Conservation (phyloP, 2,113 vertebrate species). For the Chloebia gouldiae region DNA sequence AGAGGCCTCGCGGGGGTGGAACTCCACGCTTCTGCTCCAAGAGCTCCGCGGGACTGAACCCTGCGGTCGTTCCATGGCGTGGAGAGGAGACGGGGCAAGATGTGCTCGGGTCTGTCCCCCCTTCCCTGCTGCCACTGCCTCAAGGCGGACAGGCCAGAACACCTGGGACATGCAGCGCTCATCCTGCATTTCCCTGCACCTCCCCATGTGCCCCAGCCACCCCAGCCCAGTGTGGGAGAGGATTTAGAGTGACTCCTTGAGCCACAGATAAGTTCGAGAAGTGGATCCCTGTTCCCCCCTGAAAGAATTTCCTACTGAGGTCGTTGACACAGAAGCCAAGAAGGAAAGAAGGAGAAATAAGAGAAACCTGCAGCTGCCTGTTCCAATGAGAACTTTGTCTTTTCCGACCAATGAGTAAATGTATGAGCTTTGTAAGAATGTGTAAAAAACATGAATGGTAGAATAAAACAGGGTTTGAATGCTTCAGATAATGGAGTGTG, state of each 20-base stretch:
- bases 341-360: background rate
- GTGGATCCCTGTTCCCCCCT: background rate
- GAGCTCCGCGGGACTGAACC: background rate
- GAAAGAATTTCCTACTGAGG: background rate
- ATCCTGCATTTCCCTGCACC: background rate
- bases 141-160: background rate
- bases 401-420: background rate
- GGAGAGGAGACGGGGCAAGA: background rate
- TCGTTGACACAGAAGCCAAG: background rate
- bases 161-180: background rate
- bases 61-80: background rate
- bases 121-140: background rate
- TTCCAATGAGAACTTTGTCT: background rate
- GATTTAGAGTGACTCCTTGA: background rate
- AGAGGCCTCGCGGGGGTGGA: background rate
- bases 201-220: rapidly evolving
- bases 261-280: too few species aligned
- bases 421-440: background rate
- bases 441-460: background rate
- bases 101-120: background rate
- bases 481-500: background rate
- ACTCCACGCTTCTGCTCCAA: background rate
- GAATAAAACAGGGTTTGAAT: background rate
- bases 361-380: too few species aligned
- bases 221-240: background rate